Evolutionary conservation across 2,888 invertebrate genomes (phyloP).

Genomic region (Nezara viridula): DNA sequence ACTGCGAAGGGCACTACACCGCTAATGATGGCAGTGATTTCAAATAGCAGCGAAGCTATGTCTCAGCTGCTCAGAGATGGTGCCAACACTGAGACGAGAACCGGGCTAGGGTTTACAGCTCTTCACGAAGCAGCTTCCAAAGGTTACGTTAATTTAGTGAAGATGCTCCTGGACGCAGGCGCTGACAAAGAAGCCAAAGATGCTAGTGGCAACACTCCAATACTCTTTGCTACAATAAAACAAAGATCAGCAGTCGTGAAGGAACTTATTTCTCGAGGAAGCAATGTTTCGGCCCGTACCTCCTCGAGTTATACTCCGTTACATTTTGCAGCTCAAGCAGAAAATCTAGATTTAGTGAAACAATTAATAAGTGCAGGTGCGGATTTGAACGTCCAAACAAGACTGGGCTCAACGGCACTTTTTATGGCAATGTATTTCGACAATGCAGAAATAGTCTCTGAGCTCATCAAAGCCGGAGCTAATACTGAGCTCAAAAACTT

Average conservation of each 20-base stretch:
- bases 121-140: not conserved
- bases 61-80: not conserved
- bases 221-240: not conserved
- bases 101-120: not conserved
- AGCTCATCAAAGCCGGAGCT: not conserved
- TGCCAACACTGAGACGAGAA: not conserved
- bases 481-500: not conserved
- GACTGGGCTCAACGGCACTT: not conserved
- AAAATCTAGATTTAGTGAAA: not conserved
- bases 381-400: not conserved
- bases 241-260: not conserved
- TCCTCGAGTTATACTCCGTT: not conserved
- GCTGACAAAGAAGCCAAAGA: not conserved
- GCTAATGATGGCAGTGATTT: not conserved
- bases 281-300: not conserved
- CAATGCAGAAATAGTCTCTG: not conserved
- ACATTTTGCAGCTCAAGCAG: not conserved
- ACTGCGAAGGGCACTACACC: not conserved
- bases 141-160: not conserved
- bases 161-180: not conserved
- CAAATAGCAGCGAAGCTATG: not conserved
- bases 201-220: not conserved
- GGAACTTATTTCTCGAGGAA: not conserved
- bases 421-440: not conserved
- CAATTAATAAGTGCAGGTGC: not conserved